phyloP scores from a whole-genome alignment of 2,113 vertebrate genomes.

The Procavia capensis region DNA sequence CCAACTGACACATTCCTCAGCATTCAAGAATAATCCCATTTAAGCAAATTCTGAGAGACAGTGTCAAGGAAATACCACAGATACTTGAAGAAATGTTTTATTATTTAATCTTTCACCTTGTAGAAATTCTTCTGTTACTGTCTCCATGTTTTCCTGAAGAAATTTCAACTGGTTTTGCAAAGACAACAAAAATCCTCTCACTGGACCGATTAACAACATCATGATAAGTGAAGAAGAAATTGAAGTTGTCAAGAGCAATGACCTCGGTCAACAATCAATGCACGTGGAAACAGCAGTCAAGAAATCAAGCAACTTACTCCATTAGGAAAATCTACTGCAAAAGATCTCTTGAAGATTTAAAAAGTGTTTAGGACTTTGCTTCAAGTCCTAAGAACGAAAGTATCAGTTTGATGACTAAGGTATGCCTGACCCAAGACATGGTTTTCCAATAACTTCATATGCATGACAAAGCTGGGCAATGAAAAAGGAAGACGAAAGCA shows the following conservation, averaged over 20 bases:
- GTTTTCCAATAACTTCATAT: neutral
- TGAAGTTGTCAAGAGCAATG: neutral
- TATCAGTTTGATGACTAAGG: neutral
- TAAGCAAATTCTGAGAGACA: neutral
- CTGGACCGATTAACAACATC: neutral
- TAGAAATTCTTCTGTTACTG: conserved; percentile 11
- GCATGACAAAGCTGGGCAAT: neutral
- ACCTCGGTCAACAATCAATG: neutral
- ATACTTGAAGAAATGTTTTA: neutral
- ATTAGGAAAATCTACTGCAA: too few species aligned
- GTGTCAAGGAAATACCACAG: neutral
- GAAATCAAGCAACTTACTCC: too few species aligned
- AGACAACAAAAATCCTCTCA: neutral
- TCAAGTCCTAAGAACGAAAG: too few species aligned
- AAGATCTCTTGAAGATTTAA: too few species aligned
- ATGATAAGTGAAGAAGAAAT: neutral
- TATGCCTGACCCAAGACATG: neutral
- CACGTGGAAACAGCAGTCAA: too few species aligned
- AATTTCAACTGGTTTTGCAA: neutral
- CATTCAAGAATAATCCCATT: conserved; percentile 17
- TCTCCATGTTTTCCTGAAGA: conserved; percentile 20
- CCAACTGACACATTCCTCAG: neutral
- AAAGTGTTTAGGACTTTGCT: too few species aligned
- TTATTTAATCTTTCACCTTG: conserved; percentile 43
- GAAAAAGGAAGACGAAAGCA: neutral